phyloP scores from a whole-genome alignment of 2,113 vertebrate genomes.

The Genyomyrus donnyi region DNA sequence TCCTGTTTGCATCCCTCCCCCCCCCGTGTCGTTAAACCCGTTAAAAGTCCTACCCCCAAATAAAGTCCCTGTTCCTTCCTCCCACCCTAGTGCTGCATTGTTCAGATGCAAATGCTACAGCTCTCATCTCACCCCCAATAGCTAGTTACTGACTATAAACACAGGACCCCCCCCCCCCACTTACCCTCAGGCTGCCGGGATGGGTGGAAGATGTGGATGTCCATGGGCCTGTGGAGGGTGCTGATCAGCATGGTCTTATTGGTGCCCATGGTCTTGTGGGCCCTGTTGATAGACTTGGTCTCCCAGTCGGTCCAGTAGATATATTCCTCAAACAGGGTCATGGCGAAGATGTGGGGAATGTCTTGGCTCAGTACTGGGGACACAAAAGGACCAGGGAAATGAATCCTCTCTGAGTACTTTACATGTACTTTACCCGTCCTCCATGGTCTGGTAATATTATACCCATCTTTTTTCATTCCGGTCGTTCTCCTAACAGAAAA shows the following conservation, averaged over 20 bases:
- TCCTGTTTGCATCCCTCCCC: background rate
- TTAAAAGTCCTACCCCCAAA: background rate
- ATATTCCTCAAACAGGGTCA: conserved; percentile 93
- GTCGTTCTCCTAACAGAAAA: background rate
- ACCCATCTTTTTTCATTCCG: background rate
- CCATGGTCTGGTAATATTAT: background rate
- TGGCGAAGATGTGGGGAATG: conserved; percentile 94
- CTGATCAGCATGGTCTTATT: conserved; percentile 87
- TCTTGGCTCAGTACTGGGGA: conserved; percentile 82
- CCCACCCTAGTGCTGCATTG: background rate
- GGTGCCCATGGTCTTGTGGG: conserved; percentile 82
- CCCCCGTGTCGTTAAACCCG: background rate
- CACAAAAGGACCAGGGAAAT: background rate
- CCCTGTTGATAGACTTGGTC: conserved; percentile 94
- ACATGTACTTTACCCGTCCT: background rate
- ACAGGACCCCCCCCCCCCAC: background rate
- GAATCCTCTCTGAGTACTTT: background rate
- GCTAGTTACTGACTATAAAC: background rate
- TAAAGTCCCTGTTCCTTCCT: background rate
- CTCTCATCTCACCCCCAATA: background rate
- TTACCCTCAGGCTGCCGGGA: conserved; percentile 80
- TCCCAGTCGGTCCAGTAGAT: conserved; percentile 99
- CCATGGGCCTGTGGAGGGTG: conserved; percentile 93
- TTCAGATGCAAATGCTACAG: background rate
- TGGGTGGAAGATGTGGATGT: conserved; percentile 89